Evolutionary conservation across 2,113 vertebrate species (phyloP).

Genomic region (Pangasianodon hypophthalmus): DNA sequence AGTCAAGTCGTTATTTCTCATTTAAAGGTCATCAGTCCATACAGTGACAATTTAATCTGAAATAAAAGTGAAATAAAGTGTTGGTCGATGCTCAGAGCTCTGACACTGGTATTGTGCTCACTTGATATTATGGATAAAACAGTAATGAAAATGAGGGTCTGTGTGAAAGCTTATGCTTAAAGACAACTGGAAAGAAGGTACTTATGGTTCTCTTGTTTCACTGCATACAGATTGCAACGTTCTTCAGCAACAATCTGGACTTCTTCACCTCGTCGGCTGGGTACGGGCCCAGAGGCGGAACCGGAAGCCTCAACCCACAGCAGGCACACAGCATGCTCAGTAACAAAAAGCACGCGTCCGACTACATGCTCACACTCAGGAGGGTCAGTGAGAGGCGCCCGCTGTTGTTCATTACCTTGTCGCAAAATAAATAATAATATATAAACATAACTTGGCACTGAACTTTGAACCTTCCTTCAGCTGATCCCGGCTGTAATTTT

Average conservation of each 20-base stretch:
- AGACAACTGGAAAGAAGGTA: not conserved
- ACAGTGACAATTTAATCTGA: not conserved
- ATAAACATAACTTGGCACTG: not conserved
- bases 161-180: not conserved
- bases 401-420: not conserved
- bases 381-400: conserved; percentile 75
- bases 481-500: not conserved
- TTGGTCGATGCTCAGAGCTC: not conserved
- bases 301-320: conserved; percentile 79
- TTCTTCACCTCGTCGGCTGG: conserved; percentile 82
- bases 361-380: conserved; percentile 82
- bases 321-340: conserved; percentile 89
- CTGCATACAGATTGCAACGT: conserved; percentile 85
- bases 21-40: not conserved
- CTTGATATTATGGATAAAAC: not conserved
- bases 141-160: not conserved
- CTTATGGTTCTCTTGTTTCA: not conserved
- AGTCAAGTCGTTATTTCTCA: too few species aligned
- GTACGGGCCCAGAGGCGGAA: conserved; percentile 80
- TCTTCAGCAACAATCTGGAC: conserved; percentile 94
- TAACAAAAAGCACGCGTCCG: conserved; percentile 88
- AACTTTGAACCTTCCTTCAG: not conserved
- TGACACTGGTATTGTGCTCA: not conserved
- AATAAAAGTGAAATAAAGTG: not conserved
- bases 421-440: not conserved